Percentiles rank a stretch among this genome's conserved stretches.
These are phyloP conservation scores for Ophiothrix spiculata DNA, from an alignment of 35 echinoderm and acorn worm genomes.

Conservation along the genomic window DNA sequence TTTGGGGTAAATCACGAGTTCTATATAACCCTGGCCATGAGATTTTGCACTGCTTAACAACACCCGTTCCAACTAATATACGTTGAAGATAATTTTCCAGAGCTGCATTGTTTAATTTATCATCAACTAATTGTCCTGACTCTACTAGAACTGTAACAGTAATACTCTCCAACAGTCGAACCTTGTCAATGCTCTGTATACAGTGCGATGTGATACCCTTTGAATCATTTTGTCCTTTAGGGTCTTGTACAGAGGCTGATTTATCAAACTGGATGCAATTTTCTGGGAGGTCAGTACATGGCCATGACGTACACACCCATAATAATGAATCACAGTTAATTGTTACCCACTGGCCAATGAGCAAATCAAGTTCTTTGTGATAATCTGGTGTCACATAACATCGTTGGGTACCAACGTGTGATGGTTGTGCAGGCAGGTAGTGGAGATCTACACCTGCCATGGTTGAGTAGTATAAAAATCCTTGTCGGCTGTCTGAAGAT, in stretches of 20 bases:
- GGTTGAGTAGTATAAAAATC: no score
- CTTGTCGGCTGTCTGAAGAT: no score
- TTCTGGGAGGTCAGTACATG: conserved; percentile 2
- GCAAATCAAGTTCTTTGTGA: not conserved
- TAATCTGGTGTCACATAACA: not conserved
- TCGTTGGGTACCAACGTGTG: not conserved
- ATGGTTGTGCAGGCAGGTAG: not conserved
- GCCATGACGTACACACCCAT: conserved; percentile 7
- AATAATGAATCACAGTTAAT: not conserved
- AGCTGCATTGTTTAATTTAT: not conserved
- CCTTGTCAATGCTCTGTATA: not conserved
- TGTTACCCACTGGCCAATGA: conserved; percentile 1
- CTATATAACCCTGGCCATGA: not conserved
- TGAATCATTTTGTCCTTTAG: not conserved
- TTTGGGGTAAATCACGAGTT: not conserved
- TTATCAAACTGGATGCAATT: not conserved
- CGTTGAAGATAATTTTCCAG: not conserved
- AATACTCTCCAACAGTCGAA: not conserved
- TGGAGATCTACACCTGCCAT: no score
- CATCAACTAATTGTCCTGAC: conserved; percentile 3
- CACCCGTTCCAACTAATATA: not conserved
- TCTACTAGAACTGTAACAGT: not conserved
- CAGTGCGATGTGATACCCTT: not conserved
- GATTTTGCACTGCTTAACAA: not conserved
- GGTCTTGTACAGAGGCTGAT: not conserved